Evolutionary conservation across 2,797 vertebrate genomes (phyloP), one percentile per base, ranked within the genome.

Genomic region (Siniperca obscura): DNA sequence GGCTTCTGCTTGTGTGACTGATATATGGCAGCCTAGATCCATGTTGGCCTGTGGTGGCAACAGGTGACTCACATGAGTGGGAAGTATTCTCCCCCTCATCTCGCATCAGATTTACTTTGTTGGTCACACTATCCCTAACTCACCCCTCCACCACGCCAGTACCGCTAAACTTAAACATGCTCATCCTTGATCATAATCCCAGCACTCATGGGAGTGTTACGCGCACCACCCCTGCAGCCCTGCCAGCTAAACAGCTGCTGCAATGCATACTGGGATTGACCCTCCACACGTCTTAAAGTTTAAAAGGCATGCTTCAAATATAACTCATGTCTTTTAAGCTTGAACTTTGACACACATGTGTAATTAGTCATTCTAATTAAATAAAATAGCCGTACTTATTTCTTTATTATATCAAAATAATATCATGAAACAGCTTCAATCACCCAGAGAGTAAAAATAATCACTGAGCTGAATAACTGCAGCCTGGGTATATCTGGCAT

Each of bases 21-120:
- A 92, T 90, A 80, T 74, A 91, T 68, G 91, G 86, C 80, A 75
- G 84, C 81, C 30, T 2, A 22, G 78, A 85, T 82, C 64, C 82
- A 48, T 2, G 71, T 64, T 27, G 74, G 77, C 52, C 81, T 69
- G 67, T 48, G 66, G 82, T 69, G 84, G 83, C 88, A 90, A 90
- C 94, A 93, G 93, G 93, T 94, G 92, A 94, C 87, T 85, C 78
- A 65, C 64, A 75, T 74, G 59, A 87, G 73, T 70, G 69, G 34
- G 64, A 89, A 72, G 36, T 74, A 60, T 76, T 74, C 21, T 53
- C 30, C 21, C 67, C 61, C 16, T 53, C 59, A 44, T 66, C 64
- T 46, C 16, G 17, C 81, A 61, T 79, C 83, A 74, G 77, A 86
- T 68, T 76, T 70, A 70, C 76, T 78, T 65, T 80, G 75, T 67